phyloP scores from a whole-genome alignment of 2,113 vertebrate genomes.

The Ptilonorhynchus violaceus region DNA sequence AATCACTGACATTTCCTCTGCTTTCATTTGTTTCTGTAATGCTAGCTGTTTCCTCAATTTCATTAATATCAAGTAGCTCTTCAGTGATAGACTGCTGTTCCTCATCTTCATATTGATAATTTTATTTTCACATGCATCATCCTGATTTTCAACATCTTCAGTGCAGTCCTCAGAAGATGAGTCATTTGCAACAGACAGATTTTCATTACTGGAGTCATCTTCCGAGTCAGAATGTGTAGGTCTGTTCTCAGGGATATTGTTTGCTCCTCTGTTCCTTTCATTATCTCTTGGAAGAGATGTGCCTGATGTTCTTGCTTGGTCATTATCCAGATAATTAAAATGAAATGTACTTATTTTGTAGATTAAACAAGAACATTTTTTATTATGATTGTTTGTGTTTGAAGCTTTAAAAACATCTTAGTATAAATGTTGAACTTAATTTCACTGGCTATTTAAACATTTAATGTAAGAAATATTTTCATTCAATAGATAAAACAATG shows the following conservation, averaged over 20 bases:
- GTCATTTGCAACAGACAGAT: conserved; percentile 74
- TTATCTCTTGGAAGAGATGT: conserved; percentile 76
- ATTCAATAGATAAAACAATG: neutral
- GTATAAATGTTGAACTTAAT: conserved; percentile 55
- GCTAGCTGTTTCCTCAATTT: conserved; percentile 68
- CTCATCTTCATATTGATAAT: conserved; percentile 79
- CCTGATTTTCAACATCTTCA: conserved; percentile 73
- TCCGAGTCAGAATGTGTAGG: conserved; percentile 71
- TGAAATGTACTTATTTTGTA: conserved; percentile 80
- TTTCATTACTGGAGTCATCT: conserved; percentile 75
- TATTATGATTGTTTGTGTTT: conserved; percentile 73
- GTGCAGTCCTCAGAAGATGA: conserved; percentile 71
- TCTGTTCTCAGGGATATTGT: conserved; percentile 74
- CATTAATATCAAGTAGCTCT: conserved; percentile 75
- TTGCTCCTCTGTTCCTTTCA: conserved; percentile 75
- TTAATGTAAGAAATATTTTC: conserved; percentile 56
- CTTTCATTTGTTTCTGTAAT: conserved; percentile 71
- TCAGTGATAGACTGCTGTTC: conserved; percentile 73
- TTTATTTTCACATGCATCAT: conserved; percentile 77
- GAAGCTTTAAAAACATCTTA: conserved; percentile 70
- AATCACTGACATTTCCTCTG: conserved; percentile 67
- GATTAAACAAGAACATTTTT: conserved; percentile 76
- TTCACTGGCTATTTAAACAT: conserved; percentile 65
- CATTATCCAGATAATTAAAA: conserved; percentile 81
- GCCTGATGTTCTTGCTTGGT: conserved; percentile 73